Evolutionary conservation across 2,797 vertebrate genomes (phyloP).

Genomic region (Hippoglossus hippoglossus): DNA sequence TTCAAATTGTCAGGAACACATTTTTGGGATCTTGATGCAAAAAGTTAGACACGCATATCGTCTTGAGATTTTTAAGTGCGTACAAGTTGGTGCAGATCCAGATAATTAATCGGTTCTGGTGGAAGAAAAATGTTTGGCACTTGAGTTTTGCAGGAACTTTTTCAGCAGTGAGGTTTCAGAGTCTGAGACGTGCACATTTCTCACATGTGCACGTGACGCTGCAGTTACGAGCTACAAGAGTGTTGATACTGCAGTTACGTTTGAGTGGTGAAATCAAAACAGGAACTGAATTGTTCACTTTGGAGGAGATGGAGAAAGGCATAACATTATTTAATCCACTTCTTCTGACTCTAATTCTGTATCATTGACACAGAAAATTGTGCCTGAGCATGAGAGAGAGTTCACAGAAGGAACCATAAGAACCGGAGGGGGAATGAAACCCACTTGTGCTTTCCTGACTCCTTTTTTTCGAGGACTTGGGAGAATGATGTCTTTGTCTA

Average conservation of each 20-base stretch:
- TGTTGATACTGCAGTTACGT: not conserved
- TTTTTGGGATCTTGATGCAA: too few relatives aligned
- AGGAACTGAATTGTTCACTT: conserved; percentile 3
- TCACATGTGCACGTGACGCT: too few relatives aligned
- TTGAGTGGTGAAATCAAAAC: not conserved
- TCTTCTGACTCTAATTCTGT: not conserved
- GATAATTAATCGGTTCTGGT: too few relatives aligned
- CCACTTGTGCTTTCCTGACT: conserved; percentile 18
- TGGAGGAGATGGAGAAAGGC: not conserved
- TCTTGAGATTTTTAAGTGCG: too few relatives aligned
- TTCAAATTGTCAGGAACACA: too few relatives aligned
- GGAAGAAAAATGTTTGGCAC: too few relatives aligned
- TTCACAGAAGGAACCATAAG: not conserved
- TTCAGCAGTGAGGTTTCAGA: too few relatives aligned
- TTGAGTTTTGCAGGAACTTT: too few relatives aligned
- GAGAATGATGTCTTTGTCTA: conserved; percentile 70
- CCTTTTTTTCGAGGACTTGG: conserved; percentile 25
- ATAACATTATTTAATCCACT: not conserved
- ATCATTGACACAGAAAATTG: conserved; percentile 16
- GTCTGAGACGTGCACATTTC: too few relatives aligned
- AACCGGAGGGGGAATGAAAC: conserved; percentile 13
- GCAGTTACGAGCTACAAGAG: not conserved
- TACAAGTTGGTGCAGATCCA: too few relatives aligned
- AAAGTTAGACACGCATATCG: too few relatives aligned
- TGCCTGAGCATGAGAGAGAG: not conserved